A percentile compares a stretch with the other conserved stretches of the same genome.
Evolutionary conservation across 2,888 invertebrate genomes (phyloP).

Genomic region (Xestia ashworthii): DNA sequence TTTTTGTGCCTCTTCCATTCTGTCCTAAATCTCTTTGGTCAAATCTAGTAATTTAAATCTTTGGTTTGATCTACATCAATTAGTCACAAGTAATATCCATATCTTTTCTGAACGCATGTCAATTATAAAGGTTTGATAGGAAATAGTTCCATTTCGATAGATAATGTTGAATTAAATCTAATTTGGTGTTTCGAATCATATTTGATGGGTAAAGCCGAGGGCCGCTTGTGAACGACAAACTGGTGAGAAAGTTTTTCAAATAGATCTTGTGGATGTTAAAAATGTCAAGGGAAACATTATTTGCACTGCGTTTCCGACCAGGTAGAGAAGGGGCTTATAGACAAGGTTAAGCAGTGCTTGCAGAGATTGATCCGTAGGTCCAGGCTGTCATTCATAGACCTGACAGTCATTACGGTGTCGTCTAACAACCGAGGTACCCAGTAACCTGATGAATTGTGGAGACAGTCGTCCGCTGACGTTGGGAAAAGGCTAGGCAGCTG

Average conservation of each 20-base stretch:
- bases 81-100: conserved; percentile 42
- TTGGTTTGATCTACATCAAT: conserved; percentile 48
- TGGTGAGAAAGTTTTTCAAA: conserved; percentile 8
- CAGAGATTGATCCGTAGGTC: neutral
- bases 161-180: conserved; percentile 57
- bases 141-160: conserved; percentile 47
- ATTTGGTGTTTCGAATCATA: conserved; percentile 52
- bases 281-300: neutral
- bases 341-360: neutral
- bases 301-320: neutral
- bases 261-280: neutral
- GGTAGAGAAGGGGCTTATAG: neutral
- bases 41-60: neutral
- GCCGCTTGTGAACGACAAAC: conserved; percentile 14
- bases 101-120: conserved; percentile 32
- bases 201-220: conserved; percentile 33
- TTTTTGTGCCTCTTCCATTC: no score
- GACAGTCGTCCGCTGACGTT: neutral
- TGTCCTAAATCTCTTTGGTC: neutral
- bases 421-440: neutral
- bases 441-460: neutral
- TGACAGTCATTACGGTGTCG: neutral
- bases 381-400: neutral
- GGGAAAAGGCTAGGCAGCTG: neutral
- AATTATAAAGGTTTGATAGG: conserved; percentile 34